Percentiles rank a stretch among this genome's conserved stretches.
Evolutionary conservation across 1,140 invertebrate genomes (phyloP).

Genomic region (Trialeurodes vaporariorum): DNA sequence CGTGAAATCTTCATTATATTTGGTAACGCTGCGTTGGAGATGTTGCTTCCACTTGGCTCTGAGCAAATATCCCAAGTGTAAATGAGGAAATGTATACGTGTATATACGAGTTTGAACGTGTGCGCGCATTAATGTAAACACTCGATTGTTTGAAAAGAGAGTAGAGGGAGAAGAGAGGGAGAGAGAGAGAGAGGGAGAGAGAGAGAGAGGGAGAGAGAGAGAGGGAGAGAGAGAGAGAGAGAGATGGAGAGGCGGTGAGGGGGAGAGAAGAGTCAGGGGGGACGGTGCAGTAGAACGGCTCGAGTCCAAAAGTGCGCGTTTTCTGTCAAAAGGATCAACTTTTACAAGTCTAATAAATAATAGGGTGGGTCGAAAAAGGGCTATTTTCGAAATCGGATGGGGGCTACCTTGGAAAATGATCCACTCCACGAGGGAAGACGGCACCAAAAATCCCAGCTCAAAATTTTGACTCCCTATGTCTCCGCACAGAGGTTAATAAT

Average conservation of each 20-base stretch:
- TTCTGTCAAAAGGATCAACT: no score
- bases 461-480: no score
- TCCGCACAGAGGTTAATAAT: no score
- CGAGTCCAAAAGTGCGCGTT: no score
- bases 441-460: no score
- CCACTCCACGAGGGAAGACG: no score
- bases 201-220: neutral
- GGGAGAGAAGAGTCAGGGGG: neutral
- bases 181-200: neutral
- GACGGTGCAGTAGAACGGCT: no score
- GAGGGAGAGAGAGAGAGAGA: neutral
- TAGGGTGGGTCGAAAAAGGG: no score
- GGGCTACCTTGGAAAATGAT: no score
- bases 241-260: neutral
- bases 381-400: no score
- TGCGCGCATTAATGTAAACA: neutral
- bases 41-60: neutral
- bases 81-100: neutral
- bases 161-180: neutral
- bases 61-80: neutral
- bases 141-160: neutral
- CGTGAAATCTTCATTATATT: neutral
- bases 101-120: neutral
- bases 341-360: no score
- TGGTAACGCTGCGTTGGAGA: neutral